Percentiles rank a stretch among this genome's conserved stretches.
phyloP scores from a whole-genome alignment of 2,113 vertebrate species.

The Rhinoptilus africanus region DNA sequence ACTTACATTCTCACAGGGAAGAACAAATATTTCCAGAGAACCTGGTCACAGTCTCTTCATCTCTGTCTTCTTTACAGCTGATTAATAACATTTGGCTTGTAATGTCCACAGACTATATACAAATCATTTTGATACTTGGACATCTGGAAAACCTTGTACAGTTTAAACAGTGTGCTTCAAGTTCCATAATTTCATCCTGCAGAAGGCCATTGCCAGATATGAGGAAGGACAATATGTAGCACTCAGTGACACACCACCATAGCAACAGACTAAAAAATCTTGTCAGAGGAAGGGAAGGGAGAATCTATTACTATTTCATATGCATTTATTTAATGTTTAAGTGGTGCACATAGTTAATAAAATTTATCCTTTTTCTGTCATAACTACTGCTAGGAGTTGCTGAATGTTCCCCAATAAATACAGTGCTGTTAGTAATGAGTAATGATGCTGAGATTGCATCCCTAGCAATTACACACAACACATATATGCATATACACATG shows the following conservation, averaged over 20 bases:
- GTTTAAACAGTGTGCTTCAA: conserved; percentile 3
- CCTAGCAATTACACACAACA: neutral
- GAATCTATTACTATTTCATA: neutral
- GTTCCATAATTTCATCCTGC: conserved; percentile 1
- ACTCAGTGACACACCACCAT: neutral
- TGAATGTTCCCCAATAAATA: neutral
- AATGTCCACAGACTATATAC: neutral
- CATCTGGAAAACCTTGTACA: conserved; percentile 22
- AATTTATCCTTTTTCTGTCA: neutral
- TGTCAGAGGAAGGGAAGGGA: neutral
- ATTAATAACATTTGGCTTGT: conserved; percentile 9
- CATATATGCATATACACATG: neutral
- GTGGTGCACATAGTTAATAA: neutral
- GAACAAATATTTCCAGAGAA: neutral
- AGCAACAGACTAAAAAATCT: neutral
- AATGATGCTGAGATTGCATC: neutral
- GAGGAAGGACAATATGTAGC: neutral
- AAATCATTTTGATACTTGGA: conserved; percentile 26
- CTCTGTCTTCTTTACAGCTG: neutral
- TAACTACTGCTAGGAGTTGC: neutral
- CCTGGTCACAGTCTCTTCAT: neutral
- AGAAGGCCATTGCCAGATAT: neutral
- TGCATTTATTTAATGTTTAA: neutral
- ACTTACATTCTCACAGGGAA: neutral
- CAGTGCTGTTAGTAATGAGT: neutral